Evolutionary conservation across 1,140 invertebrate genomes (phyloP).

Genomic region (Magallana ariakensis): DNA sequence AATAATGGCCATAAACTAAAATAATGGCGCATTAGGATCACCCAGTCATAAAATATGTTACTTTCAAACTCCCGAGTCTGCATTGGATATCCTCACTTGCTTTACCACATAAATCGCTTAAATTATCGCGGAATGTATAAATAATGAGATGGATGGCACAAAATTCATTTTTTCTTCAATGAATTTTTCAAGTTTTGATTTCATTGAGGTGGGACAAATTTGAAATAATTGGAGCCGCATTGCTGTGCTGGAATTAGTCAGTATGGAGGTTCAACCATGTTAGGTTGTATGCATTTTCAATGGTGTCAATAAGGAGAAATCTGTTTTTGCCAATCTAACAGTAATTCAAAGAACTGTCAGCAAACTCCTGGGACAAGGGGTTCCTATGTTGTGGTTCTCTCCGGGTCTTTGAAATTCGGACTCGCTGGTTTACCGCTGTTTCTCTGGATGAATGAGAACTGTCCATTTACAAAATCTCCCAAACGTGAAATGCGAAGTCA

Average conservation of each 20-base stretch:
- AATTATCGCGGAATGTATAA: background rate
- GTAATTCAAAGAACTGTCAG: background rate
- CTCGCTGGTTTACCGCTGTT: background rate
- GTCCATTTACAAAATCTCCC: background rate
- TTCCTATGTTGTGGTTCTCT: background rate
- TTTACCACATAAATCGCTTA: background rate
- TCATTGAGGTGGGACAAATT: background rate
- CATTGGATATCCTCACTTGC: background rate
- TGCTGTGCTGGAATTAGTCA: background rate
- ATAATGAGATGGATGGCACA: background rate
- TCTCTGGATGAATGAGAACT: conserved; percentile 7
- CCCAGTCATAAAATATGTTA: conserved; percentile 20
- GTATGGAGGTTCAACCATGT: background rate
- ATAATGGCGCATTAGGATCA: conserved; percentile 38
- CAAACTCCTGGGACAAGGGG: background rate
- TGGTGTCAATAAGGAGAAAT: background rate
- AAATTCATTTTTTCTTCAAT: background rate
- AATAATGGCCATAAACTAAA: conserved; percentile 38
- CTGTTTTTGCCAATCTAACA: conserved; percentile 7
- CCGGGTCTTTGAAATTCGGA: background rate
- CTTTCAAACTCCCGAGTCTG: conserved; percentile 1
- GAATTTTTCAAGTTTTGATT: background rate
- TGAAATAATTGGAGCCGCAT: background rate
- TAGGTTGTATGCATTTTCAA: background rate
- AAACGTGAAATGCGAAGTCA: background rate